Evolutionary conservation across 2,888 invertebrate genomes (phyloP).

Genomic region (Yponomeuta sedellus): DNA sequence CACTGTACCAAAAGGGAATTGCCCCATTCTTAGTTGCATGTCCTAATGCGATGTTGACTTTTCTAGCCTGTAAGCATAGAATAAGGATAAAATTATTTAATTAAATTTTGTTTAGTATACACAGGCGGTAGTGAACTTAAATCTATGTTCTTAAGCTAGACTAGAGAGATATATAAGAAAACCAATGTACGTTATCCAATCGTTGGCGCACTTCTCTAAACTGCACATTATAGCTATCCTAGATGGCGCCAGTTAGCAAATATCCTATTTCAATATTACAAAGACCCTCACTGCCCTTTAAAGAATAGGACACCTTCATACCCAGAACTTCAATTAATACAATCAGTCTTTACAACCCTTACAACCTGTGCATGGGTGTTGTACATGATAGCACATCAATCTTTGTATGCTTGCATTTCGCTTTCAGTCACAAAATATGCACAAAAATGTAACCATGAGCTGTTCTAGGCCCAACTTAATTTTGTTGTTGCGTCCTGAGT

Average conservation of each 20-base stretch:
- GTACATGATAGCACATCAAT: not conserved
- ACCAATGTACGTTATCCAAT: conserved; percentile 10
- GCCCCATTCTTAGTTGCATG: no score
- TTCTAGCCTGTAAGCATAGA: no score
- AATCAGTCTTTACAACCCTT: conserved; percentile 23
- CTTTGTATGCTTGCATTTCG: no score
- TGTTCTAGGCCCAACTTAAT: no score
- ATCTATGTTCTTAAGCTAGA: conserved; percentile 23
- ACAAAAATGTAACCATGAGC: no score
- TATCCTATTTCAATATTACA: not conserved
- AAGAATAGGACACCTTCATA: not conserved
- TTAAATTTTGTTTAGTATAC: conserved; percentile 16
- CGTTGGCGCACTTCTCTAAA: not conserved
- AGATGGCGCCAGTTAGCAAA: no score
- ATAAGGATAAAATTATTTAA: no score
- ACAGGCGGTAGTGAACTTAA: conserved; percentile 20
- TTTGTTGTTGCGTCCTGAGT: no score
- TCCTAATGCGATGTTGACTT: no score
- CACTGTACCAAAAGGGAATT: no score
- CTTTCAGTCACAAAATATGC: no score
- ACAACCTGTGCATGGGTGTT: not conserved
- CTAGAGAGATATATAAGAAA: conserved; percentile 21
- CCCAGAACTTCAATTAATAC: conserved; percentile 14
- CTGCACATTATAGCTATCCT: not conserved
- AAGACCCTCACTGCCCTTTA: not conserved